Base-by-base conservation (phyloP, 2,797 vertebrate species). In the Apogon hyalosoma region DNA sequence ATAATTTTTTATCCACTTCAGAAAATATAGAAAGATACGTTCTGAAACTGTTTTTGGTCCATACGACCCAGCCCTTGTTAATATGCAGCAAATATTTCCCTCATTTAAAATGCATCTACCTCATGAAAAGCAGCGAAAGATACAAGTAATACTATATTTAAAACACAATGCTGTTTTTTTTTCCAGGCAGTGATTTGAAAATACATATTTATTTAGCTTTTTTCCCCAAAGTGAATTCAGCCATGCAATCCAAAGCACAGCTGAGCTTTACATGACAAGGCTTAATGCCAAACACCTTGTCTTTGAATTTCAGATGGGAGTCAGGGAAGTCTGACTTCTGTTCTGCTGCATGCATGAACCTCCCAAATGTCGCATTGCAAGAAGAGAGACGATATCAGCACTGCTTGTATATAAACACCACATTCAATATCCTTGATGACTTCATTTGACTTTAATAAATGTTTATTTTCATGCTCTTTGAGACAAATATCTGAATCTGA, bases 131-230 rank as follows among this genome's bases (percentile, higher is more conserved):
- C 28, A 31, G 5, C 5, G 28, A 1, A 31, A 31, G 28, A 6
- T 31, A 4, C 28, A 31, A 31, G 28, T 31, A 31, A 31, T 2
- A 31, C 28, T 3, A 8, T 6, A 31, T 31, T 31, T 31, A 6
- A 31, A 41, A 41, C 40, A 41, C 40, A 13, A 41, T 14, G 13
- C 40, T 41, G 40, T 52, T 52, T 52, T 6, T 52, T 52, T n/a
- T n/a, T n/a, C 6, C 50, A 15, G 24, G 7, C 28, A 7, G 28
- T 31, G 28, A 31, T 31, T 31, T 31, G 28, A 31, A 6, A 6
- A 31, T 31, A 31, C 5, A 31, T 31, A 31, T 31, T 31, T 31
- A 31, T 31, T 31, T 3, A 6, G 28, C 19, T 3, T 31, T 15
- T 39, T 53, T 53, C 5, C 38, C 11, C 36, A 11, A 4, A 10